Evolutionary conservation across 2,113 vertebrate genomes (phyloP), one percentile per base, ranked within the genome.

Genomic region (Empidonax traillii): DNA sequence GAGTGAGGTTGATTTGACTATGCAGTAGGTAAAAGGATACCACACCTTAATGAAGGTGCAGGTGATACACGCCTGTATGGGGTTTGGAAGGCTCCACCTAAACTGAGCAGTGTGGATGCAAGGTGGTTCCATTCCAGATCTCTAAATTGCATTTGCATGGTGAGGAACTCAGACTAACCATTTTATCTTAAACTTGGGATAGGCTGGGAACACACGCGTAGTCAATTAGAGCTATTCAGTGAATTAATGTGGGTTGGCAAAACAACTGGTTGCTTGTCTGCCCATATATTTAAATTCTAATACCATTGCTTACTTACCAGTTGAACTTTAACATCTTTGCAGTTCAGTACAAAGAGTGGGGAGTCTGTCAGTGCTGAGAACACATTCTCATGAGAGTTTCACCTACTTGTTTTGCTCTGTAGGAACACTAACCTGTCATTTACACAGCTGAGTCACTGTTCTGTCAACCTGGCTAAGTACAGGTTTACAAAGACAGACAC

Each of bases 361-460:
- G 30, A 76, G 61, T 59, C 61, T 92, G 27, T 31, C 81, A 47
- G 58, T 65, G 59, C 4, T 84, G 68, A 75, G 43, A 76, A 62
- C 53, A 58, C 23, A 41, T 35, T 55, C 41, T 83, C 33, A 12
- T 14, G n/a, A 58, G 53, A 41, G n/a, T 62, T 53, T 89, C 63
- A 77, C 10, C 2, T 84, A 22, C 19, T 89, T 92, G 31, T 89
- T 92, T 89, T 84, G 39, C 59, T 81, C 30, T 78, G 4, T 67
- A 89, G 68, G 71, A 66, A 47, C 43, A 55, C 24, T 62, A 75
- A 49, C 49, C 53, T 83, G 30, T 83, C 37, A 93, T 87, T 95
- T 89, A 73, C 78, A 66, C 41, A 83, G 39, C 20, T 87, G 74
- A 96, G 58, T 93, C 91, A 93, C 75, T 91, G 78, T 95, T 91